Base-by-base conservation (phyloP, 1,140 invertebrate genomes). In the Drosophila sturtevanti region DNA sequence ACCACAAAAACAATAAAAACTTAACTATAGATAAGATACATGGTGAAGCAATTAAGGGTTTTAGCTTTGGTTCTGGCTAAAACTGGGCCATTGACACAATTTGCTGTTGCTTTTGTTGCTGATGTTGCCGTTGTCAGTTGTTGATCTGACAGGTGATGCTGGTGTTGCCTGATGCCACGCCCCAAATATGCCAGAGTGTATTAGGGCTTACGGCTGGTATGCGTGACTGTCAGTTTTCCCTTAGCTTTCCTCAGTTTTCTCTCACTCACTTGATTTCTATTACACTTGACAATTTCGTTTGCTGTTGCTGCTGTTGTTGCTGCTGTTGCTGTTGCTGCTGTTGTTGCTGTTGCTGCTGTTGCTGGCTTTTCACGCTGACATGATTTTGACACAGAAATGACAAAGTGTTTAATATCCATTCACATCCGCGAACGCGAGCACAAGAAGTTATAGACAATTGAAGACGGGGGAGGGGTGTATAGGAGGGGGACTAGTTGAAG, bases 321-420 rank as follows among this genome's bases (percentile, higher is more conserved):
- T 63, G 72, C n/a, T n/a, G n/a, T 65, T 41, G 65, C 41, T 59
- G 48, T 61, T 58, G 48, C 48, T 54, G 60, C 16, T 31, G n/a
- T 65, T 41, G 65, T 35, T 59, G 48, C 56, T 58, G 48, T 31
- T 54, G 60, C 16, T 31, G 61, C 51, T 64, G 7, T 31, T 55
- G 51, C 27, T 63, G 72, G 55, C 66, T 63, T 81, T 77, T 74
- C 63, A 81, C 66, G 79, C 79, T 70, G 74, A 74, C 79, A 81
- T 81, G 79, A 74, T 81, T 81, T 77, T 81, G 79, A 81, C 79
- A 81, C 79, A 81, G 66, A 81, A 81, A 81, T 81, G 79, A 82
- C 79, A 82, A 82, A 82, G 79, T 82, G 74, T 71, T 82, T 82
- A 72, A 76, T 82, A 82, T 75, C 63, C 69, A 59, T 34, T 11